Percentiles rank a stretch among this genome's conserved stretches.
phyloP scores from a whole-genome alignment of 2,797 vertebrate species.

The Agapornis canus region DNA sequence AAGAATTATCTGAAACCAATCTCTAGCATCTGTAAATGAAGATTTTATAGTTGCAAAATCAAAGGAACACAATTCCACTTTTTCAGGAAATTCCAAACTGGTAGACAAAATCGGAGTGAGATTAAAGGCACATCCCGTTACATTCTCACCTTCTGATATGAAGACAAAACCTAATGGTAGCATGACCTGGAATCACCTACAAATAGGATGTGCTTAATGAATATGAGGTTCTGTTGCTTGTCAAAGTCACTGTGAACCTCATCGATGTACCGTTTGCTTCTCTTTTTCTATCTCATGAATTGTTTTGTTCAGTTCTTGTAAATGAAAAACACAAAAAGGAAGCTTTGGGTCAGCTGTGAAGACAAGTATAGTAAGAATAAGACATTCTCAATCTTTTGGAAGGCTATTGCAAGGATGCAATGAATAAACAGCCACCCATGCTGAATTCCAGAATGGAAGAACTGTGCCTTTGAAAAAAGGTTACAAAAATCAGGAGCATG shows the following conservation, averaged over 20 bases:
- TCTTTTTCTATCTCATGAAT: neutral
- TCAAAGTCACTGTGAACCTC: neutral
- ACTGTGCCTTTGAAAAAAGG: neutral
- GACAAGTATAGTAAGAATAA: neutral
- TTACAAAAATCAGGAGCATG: neutral
- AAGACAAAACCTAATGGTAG: neutral
- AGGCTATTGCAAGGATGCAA: neutral
- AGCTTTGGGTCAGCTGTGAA: neutral
- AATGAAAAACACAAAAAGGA: neutral
- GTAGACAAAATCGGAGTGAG: neutral
- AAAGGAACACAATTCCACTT: neutral
- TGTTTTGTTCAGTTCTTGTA: neutral
- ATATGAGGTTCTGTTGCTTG: neutral
- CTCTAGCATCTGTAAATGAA: neutral
- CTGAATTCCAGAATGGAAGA: neutral
- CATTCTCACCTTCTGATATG: neutral
- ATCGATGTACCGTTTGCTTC: neutral
- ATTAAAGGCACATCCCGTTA: neutral
- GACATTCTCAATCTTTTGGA: neutral
- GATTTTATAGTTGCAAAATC: neutral
- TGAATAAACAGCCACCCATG: neutral
- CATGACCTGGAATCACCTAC: neutral
- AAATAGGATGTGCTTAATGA: neutral
- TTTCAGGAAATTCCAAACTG: neutral
- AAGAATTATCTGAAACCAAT: neutral